Evolutionary conservation across 2,797 vertebrate genomes (phyloP).

Genomic region (Acestrorhynchus altus): DNA sequence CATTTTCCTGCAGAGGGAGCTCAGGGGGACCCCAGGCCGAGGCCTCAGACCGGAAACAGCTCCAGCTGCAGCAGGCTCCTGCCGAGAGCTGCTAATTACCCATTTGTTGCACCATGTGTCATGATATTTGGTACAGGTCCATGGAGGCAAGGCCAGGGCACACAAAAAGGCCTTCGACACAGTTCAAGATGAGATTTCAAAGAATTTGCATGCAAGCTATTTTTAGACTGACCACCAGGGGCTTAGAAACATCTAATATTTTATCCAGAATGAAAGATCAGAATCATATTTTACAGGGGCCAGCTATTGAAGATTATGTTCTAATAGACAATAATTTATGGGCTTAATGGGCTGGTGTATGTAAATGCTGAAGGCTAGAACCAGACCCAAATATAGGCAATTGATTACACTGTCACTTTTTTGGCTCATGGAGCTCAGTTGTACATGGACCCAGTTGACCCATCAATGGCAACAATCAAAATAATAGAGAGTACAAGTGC

Average conservation of each 20-base stretch:
- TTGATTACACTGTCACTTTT: neutral
- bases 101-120: neutral
- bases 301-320: neutral
- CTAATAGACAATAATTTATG: neutral
- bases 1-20: slow-evolving; percentile 53
- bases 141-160: slow-evolving; percentile 31
- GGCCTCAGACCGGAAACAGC: neutral
- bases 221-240: neutral
- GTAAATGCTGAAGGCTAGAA: neutral
- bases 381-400: neutral
- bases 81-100: slow-evolving; percentile 10
- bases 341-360: neutral
- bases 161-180: neutral
- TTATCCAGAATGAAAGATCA: neutral
- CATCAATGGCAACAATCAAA: neutral
- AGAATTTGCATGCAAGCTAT: slow-evolving; percentile 21
- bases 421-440: neutral
- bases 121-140: slow-evolving; percentile 27
- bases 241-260: slow-evolving; percentile 11
- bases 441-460: neutral
- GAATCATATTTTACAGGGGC: slow-evolving; percentile 3
- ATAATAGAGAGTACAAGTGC: slow-evolving; percentile 1
- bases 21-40: slow-evolving; percentile 8
- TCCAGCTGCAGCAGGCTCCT: neutral
- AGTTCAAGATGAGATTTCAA: slow-evolving; percentile 26